Evolutionary conservation across 2,797 vertebrate genomes (phyloP).

Genomic region (Arctocebus calabarensis): DNA sequence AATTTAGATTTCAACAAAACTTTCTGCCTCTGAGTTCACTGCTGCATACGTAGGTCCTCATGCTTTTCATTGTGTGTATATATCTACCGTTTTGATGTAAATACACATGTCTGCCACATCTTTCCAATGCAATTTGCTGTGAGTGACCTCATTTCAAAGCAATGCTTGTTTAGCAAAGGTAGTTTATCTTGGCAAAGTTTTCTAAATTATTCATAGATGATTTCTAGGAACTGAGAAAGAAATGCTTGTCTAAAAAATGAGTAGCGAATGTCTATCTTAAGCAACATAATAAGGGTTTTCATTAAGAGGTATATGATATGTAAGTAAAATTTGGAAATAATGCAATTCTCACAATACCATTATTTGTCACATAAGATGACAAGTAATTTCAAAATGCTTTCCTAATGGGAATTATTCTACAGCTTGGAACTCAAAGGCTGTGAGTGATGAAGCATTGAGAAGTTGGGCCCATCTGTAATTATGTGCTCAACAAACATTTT

Average conservation of each 20-base stretch:
- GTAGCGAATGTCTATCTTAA: background rate
- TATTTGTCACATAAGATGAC: background rate
- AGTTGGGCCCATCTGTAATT: background rate
- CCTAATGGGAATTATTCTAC: background rate
- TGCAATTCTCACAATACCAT: background rate
- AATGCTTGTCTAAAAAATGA: conserved; percentile 38
- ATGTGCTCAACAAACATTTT: background rate
- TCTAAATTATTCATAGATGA: conserved; percentile 67
- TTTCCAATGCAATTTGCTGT: conserved; percentile 6
- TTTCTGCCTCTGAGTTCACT: background rate
- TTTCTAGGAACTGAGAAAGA: conserved; percentile 56
- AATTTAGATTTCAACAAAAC: conserved; percentile 22
- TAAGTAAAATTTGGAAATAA: conserved; percentile 17
- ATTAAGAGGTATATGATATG: background rate
- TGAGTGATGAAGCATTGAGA: background rate
- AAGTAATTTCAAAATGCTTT: conserved; percentile 4
- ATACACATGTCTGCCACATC: background rate
- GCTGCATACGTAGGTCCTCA: background rate
- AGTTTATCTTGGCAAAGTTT: conserved; percentile 57
- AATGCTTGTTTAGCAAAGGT: conserved; percentile 70
- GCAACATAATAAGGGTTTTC: background rate
- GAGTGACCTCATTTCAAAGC: conserved; percentile 59
- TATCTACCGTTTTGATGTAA: conserved; percentile 54
- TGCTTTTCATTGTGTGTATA: background rate
- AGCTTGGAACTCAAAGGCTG: background rate